phyloP scores from a whole-genome alignment of 2,888 invertebrate species.

The Xestoiulus laeticollis region DNA sequence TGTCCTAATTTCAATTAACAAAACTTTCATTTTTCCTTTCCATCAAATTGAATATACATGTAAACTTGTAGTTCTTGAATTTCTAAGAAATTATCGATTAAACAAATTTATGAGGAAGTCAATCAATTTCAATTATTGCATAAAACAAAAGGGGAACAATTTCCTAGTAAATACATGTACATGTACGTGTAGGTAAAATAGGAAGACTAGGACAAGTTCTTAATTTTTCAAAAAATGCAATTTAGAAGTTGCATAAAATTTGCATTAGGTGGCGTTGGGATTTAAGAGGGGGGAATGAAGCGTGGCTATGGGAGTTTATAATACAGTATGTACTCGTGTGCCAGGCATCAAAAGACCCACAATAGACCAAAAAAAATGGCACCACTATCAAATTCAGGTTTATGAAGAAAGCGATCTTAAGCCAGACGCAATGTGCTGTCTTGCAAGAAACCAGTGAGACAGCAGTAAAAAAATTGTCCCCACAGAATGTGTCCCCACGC shows the following conservation, averaged over 20 bases:
- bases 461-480: background rate
- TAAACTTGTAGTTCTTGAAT: background rate
- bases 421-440: background rate
- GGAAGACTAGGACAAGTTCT: no score
- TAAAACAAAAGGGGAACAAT: background rate
- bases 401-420: conserved; percentile 2
- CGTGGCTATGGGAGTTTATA: background rate
- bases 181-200: no score
- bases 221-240: no score
- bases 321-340: conserved; percentile 5
- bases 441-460: background rate
- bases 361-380: background rate
- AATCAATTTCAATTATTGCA: background rate
- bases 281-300: background rate
- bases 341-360: background rate
- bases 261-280: background rate
- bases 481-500: background rate
- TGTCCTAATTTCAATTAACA: background rate
- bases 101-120: background rate
- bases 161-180: background rate
- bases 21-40: background rate
- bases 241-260: background rate
- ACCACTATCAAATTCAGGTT: background rate
- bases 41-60: background rate
- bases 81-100: background rate